Evolutionary conservation across 2,888 invertebrate species (phyloP).

Genomic region (Pseudococcus jackbeardsleyi): DNA sequence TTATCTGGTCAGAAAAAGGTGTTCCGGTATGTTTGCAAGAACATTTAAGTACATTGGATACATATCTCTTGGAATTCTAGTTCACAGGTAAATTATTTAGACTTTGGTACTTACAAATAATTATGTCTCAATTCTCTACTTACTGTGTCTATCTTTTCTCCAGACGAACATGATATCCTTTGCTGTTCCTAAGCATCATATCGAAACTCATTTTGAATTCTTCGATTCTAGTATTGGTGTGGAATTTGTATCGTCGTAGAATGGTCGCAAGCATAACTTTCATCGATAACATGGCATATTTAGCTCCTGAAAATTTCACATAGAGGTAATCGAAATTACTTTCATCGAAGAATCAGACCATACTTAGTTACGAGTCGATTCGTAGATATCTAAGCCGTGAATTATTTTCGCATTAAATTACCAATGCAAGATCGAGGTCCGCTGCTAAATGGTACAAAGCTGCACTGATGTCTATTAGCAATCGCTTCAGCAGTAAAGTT

Average conservation of each 20-base stretch:
- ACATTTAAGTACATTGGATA: too few species aligned
- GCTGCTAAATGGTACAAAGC: conserved; percentile 33
- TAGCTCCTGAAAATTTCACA: neutral
- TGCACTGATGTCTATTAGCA: neutral
- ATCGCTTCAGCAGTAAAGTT: conserved; percentile 38
- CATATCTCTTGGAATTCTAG: too few species aligned
- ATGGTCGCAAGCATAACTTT: conserved; percentile 14
- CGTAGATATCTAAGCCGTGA: neutral
- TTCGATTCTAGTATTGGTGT: neutral
- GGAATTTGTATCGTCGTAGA: conserved; percentile 20
- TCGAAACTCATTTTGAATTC: conserved; percentile 20
- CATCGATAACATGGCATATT: conserved; percentile 40
- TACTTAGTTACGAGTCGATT: too few species aligned
- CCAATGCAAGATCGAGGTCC: conserved; percentile 40
- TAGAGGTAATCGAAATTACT: neutral
- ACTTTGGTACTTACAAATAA: too few species aligned
- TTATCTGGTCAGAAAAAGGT: too few species aligned
- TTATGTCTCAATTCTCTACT: too few species aligned
- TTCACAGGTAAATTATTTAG: too few species aligned
- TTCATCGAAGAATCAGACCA: neutral
- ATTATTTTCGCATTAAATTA: neutral
- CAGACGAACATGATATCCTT: conserved; percentile 30
- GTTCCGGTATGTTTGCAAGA: too few species aligned
- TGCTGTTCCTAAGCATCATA: neutral
- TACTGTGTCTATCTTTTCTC: neutral